These are phyloP conservation scores for Toxotes chatareus DNA, from an alignment of 2,113 vertebrate genomes.

Conservation along the genomic window DNA sequence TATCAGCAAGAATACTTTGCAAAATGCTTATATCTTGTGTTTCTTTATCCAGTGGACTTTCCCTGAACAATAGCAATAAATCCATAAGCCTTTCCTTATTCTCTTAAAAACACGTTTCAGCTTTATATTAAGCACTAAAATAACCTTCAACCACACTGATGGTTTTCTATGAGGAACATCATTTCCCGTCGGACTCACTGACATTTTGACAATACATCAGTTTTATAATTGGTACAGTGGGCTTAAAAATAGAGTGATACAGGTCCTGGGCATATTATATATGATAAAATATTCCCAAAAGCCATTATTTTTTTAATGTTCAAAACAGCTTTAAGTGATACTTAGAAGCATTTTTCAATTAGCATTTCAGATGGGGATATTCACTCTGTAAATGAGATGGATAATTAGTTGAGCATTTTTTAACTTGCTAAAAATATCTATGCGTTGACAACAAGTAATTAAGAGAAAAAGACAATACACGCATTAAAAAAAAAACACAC, in stretches of 20 bases:
- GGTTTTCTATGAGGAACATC: too few species aligned
- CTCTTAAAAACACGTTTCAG: too few species aligned
- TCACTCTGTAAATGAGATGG: conserved; percentile 20
- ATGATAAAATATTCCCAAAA: not conserved
- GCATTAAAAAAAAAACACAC: not conserved
- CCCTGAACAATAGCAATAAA: too few species aligned
- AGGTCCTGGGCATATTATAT: not conserved
- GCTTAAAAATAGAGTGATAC: not conserved
- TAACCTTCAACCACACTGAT: too few species aligned
- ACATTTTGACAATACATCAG: not conserved
- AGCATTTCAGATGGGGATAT: conserved; percentile 13
- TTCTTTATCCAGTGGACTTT: too few species aligned
- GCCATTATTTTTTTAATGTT: not conserved
- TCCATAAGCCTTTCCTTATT: not conserved
- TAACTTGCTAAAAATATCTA: conserved; percentile 10
- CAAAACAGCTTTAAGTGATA: conserved; percentile 10
- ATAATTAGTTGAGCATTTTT: conserved; percentile 7
- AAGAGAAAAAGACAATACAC: not conserved
- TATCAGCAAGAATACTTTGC: too few species aligned
- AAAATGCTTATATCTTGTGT: too few species aligned
- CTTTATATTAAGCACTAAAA: too few species aligned
- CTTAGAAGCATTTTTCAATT: not conserved
- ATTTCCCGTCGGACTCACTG: not conserved
- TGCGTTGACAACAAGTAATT: conserved; percentile 14
- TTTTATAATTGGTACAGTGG: not conserved